Percentiles rank a stretch among this genome's conserved stretches.
Evolutionary conservation across 64 coral and sea anemone genomes (phyloP).

Genomic region (Montipora cactus): DNA sequence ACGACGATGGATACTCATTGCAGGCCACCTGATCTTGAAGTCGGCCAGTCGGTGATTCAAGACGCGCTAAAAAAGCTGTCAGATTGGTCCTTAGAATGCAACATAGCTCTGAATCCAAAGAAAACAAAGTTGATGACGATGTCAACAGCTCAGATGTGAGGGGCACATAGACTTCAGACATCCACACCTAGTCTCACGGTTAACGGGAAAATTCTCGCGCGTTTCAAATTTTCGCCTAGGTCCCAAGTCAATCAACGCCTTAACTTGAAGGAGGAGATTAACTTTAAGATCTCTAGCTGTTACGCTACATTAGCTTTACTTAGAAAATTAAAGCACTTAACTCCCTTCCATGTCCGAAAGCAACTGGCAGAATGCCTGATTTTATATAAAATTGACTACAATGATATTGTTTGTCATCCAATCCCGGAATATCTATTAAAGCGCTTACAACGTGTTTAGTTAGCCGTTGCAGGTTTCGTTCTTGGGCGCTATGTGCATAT

Average conservation of each 20-base stretch:
- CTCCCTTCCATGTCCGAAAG: no score
- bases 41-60: constrained; percentile 18
- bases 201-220: background rate
- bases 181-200: background rate
- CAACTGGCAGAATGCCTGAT: no score
- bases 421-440: no score
- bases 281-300: background rate
- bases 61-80: constrained; percentile 12
- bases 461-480: no score
- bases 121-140: constrained; percentile 43
- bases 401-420: no score
- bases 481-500: no score
- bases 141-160: background rate
- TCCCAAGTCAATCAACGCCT: background rate
- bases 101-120: constrained; percentile 28
- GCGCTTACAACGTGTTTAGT: no score
- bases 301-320: no score
- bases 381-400: no score
- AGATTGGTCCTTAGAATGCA: constrained; percentile 22
- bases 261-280: constrained; percentile 24
- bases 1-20: constrained; percentile 15
- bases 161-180: background rate
- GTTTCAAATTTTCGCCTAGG: background rate
- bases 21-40: background rate
- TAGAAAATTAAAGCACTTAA: no score